A percentile compares a stretch with the other conserved stretches of the same genome.
phyloP scores from a whole-genome alignment of 2,113 vertebrate species.

The Merops nubicus region DNA sequence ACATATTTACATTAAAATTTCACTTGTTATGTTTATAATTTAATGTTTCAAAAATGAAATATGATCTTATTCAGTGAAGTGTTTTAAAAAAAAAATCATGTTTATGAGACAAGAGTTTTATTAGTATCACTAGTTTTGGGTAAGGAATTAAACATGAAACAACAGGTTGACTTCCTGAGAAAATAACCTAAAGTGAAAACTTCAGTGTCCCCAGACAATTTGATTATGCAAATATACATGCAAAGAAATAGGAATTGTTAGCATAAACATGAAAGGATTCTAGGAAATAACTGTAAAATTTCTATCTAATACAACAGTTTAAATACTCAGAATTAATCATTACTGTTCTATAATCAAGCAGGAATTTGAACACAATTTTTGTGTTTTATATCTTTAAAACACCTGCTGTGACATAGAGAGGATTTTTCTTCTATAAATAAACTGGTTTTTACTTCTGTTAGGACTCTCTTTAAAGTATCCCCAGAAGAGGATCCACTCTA shows the following conservation, averaged over 20 bases:
- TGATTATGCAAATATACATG: neutral
- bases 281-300: neutral
- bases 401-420: neutral
- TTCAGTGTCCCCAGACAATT: neutral
- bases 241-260: neutral
- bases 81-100: neutral
- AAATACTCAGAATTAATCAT: neutral
- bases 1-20: neutral
- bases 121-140: neutral
- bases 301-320: neutral
- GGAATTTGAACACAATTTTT: neutral
- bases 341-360: neutral
- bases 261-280: neutral
- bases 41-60: neutral
- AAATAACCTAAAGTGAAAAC: slow-evolving; percentile 9
- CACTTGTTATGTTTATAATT: neutral
- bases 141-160: neutral
- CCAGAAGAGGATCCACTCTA: neutral
- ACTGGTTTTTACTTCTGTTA: neutral
- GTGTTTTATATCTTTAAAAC: neutral
- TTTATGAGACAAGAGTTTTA: neutral
- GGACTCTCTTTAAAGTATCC: neutral
- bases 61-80: neutral
- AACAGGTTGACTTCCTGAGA: neutral
- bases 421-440: neutral